phyloP scores from a whole-genome alignment of 2,797 vertebrate genomes.

The Falco rusticolus region DNA sequence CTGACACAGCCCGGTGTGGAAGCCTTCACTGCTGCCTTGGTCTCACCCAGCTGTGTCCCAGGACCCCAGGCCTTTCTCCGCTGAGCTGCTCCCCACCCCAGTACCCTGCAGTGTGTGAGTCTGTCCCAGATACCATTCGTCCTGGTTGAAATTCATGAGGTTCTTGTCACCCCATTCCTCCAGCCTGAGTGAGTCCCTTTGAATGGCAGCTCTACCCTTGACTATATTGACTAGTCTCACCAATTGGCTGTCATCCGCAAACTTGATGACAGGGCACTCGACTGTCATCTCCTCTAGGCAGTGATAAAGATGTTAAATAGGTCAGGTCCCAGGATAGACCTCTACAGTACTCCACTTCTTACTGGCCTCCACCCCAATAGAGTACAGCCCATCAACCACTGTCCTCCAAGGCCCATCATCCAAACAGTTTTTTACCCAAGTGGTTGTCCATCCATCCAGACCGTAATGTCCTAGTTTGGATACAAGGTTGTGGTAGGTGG shows the following conservation, averaged over 20 bases:
- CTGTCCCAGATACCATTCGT: not conserved
- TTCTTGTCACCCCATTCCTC: not conserved
- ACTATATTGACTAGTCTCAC: not conserved
- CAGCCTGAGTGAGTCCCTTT: not conserved
- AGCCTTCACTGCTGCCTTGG: not conserved
- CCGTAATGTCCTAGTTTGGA: not conserved
- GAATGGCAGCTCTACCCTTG: not conserved
- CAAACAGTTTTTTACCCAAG: not conserved
- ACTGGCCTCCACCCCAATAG: not conserved
- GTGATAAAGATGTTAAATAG: not conserved
- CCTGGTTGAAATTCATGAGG: not conserved
- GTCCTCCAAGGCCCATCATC: not conserved
- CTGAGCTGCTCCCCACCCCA: not conserved
- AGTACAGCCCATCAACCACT: not conserved
- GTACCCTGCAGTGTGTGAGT: not conserved
- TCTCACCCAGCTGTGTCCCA: not conserved
- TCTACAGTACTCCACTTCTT: not conserved
- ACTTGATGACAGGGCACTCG: not conserved
- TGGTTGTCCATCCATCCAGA: not conserved
- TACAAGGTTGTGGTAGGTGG: rapidly evolving
- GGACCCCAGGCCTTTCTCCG: not conserved
- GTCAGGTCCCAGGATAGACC: not conserved
- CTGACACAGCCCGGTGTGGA: not conserved
- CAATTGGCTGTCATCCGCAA: not conserved
- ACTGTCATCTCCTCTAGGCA: not conserved